Evolutionary conservation across 23 tunicate genomes (phyloP).

Genomic region (Clavelina lepadiformis): DNA sequence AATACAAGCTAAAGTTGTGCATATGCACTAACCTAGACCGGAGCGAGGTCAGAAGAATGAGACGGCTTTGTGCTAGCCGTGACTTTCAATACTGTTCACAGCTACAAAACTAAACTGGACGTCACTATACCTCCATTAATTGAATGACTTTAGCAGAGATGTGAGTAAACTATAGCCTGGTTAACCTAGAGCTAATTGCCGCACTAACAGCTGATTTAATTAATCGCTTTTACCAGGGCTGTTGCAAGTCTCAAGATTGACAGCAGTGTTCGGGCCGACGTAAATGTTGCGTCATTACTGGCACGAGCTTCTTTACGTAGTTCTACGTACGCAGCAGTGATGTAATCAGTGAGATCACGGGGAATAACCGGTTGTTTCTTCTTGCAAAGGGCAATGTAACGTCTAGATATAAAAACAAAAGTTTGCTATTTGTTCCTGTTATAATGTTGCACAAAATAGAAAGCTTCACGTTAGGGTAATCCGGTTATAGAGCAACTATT

Average conservation of each 20-base stretch:
- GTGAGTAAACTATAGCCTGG: too few relatives aligned
- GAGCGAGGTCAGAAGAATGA: not conserved
- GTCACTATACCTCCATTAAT: too few relatives aligned
- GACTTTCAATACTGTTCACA: too few relatives aligned
- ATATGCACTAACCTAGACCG: constrained; percentile 35
- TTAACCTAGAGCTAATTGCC: too few relatives aligned
- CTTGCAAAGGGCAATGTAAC: constrained; percentile 92
- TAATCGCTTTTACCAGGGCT: constrained; percentile 90
- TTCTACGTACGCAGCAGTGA: constrained; percentile 98
- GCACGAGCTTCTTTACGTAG: constrained; percentile 92
- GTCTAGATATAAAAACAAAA: constrained; percentile 37
- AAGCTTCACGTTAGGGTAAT: too few relatives aligned
- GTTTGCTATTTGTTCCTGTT: too few relatives aligned
- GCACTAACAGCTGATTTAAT: too few relatives aligned
- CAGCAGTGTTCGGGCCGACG: constrained; percentile 94
- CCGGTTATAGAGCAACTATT: too few relatives aligned
- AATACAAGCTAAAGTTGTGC: constrained; percentile 34
- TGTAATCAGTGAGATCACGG: constrained; percentile 80
- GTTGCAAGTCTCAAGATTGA: constrained; percentile 90
- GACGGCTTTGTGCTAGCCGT: too few relatives aligned
- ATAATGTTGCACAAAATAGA: too few relatives aligned
- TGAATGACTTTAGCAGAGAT: too few relatives aligned
- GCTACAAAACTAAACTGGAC: too few relatives aligned
- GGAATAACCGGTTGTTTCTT: constrained; percentile 87
- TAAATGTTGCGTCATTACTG: constrained; percentile 90